Base-by-base conservation (phyloP, 2,113 vertebrate species). In the Oncorhynchus tshawytscha region DNA sequence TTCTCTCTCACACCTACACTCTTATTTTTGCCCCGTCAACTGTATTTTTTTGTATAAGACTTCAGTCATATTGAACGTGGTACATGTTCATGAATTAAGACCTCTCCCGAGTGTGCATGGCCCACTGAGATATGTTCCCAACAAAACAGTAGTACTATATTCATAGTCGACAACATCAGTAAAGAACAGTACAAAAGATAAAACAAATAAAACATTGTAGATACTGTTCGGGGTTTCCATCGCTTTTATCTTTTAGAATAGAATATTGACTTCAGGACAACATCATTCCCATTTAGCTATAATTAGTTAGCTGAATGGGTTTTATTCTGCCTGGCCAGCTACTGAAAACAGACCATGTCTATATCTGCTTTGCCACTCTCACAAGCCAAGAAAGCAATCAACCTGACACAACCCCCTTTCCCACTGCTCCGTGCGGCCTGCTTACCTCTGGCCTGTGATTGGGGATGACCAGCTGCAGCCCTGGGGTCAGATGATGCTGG, bases 381-480 rank as follows among this genome's bases (percentile, higher is more conserved):
- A 16, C 24, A 64, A 64, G 60, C 24, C n/a, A 22, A 22, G 22
- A 64, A 22, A 13, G 24, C 24, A 64, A 67, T 67, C 25, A 67
- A 67, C 65, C 25, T 62, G 13, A 67, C 29, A 70, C 20, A 48
- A 45, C 6, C 7, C 12, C 27, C 67, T 3, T 9, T 34, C 18
- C 29, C 20, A 20, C 16, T 69, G 5, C 9, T 67, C n/a, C 8
- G 8, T 13, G 7, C 16, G 18, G 24, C 7, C 29, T 20, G 16
- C 86, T 67, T 89, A 96, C 95, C 94, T 87, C 72, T 82, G 34
- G 45, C 5, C 9, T 88, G 77, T 49, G 90, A 25, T 27, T 84
- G 82, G 60, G 75, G 72, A 15, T 88, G 71, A 65, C 74, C 67
- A 71, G 87, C 91, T 2, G 72, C 34, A 73, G 81, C 70, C 77